These are phyloP conservation scores for Galeruca laticollis DNA, from an alignment of 2,888 invertebrate genomes.

Conservation along the genomic window DNA sequence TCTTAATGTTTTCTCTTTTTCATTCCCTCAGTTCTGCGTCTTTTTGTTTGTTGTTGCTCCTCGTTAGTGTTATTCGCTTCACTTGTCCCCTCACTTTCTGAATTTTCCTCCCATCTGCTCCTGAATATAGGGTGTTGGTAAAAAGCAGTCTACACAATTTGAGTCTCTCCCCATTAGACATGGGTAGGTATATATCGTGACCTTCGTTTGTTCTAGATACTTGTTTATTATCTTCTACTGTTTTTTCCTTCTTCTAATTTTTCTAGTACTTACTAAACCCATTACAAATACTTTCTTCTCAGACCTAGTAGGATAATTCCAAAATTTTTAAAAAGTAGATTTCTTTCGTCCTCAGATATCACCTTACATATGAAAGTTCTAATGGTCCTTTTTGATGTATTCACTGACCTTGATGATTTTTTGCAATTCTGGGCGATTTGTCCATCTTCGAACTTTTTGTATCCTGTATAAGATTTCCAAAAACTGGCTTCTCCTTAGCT, in stretches of 20 bases:
- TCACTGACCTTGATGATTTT: conserved; percentile 12
- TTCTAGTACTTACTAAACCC: conserved; percentile 5
- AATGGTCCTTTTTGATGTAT: conserved; percentile 1
- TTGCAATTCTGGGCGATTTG: conserved; percentile 16
- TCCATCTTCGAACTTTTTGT: conserved; percentile 14
- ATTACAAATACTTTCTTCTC: conserved; percentile 14
- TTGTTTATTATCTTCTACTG: no score
- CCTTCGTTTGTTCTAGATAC: no score
- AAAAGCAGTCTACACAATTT: no score
- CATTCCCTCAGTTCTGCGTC: no score
- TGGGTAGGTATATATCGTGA: no score
- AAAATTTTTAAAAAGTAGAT: no score
- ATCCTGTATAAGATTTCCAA: conserved; percentile 4
- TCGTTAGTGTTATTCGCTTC: not conserved
- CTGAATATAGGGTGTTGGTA: conserved; percentile 7
- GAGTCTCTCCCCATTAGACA: no score
- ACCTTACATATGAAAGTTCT: conserved; percentile 18
- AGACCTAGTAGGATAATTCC: conserved; percentile 4
- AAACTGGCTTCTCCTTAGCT: not conserved
- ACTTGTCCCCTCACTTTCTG: not conserved
- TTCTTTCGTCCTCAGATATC: conserved; percentile 7
- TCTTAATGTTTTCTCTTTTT: no score
- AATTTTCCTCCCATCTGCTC: not conserved
- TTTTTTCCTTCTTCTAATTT: no score
- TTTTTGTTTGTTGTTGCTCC: no score